Evolutionary conservation across 2,888 invertebrate species (phyloP).

Genomic region (Chaitophorus viminalis): DNA sequence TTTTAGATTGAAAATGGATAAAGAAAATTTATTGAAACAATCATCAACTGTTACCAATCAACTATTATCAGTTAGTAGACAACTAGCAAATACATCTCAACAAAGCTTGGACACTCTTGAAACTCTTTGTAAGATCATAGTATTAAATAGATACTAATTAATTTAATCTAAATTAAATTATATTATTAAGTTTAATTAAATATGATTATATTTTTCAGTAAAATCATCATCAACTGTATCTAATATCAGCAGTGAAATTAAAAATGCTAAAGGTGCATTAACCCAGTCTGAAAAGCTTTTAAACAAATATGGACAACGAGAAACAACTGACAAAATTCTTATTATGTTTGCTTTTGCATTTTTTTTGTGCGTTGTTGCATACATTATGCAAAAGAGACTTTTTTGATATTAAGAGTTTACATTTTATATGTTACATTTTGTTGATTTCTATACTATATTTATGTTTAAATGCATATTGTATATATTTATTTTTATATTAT

Average conservation of each 20-base stretch:
- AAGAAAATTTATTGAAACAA: conserved; percentile 75
- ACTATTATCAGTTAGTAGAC: conserved; percentile 83
- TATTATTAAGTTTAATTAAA: background rate
- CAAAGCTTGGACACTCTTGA: conserved; percentile 88
- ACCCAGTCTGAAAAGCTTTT: conserved; percentile 89
- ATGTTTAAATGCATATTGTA: background rate
- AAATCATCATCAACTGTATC: conserved; percentile 70
- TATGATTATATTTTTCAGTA: conserved; percentile 66
- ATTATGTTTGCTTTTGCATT: conserved; percentile 87
- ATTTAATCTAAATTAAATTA: too few relatives aligned
- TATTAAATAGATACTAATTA: background rate
- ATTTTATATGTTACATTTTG: background rate
- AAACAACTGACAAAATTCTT: conserved; percentile 94
- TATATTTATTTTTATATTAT: background rate
- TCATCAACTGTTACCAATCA: conserved; percentile 86
- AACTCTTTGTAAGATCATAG: conserved; percentile 72
- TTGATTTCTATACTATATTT: background rate
- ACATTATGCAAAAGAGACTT: conserved; percentile 90
- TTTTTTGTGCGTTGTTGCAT: conserved; percentile 89
- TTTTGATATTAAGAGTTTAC: conserved; percentile 71
- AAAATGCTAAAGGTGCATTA: conserved; percentile 86
- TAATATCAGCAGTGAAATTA: conserved; percentile 83
- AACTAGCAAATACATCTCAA: conserved; percentile 86
- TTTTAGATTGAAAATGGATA: conserved; percentile 72
- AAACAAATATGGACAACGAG: conserved; percentile 92